Base-by-base conservation (phyloP, 2,797 vertebrate genomes). In the Semaprochilodus insignis region DNA sequence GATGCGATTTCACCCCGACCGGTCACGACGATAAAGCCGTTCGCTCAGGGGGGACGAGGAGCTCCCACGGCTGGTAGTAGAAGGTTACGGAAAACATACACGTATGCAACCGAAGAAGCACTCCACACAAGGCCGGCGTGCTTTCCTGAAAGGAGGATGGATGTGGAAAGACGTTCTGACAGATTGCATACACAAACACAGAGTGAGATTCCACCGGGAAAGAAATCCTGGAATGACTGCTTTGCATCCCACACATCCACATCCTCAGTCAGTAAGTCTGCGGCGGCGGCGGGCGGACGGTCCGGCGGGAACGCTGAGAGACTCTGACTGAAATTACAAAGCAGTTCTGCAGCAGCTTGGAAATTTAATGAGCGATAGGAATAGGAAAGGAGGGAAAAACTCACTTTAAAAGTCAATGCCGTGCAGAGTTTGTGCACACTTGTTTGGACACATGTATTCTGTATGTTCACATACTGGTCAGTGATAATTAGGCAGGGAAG, bases 211-310 rank as follows among this genome's bases (percentile, higher is more conserved):
- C 83, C 74, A 65, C 79, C 40, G 67, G 83, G 81, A 86, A 74
- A 70, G 74, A 83, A 83, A 77, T 65, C 83, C 81, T 83, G 82
- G 74, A 88, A 85, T 66, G 59, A 81, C 57, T 77, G 19, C 55
- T 83, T 83, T 82, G 78, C 85, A 83, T 88, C 81, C 82, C 76
- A 77, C 83, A 78, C 77, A 63, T 86, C 78, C 73, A 71, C 67
- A 40, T 67, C 65, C 70, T 10, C 31, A 31, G 31, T 76, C 63
- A 69, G 75, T 66, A 76, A 81, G 73, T 83, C 75, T 76, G 73
- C 81, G 65, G 67, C 21, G 27, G 7, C 59, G 16, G 59, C 52
- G 54, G 78, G 81, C 31, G 31, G 31, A 3, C 31, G 27, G 7
- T 72, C 52, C 59, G 16, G 59, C 52, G 54, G 78, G 81, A 85